These are phyloP conservation scores for Sthenelais limicola DNA, from an alignment of 2,888 invertebrate genomes.

Conservation along the genomic window DNA sequence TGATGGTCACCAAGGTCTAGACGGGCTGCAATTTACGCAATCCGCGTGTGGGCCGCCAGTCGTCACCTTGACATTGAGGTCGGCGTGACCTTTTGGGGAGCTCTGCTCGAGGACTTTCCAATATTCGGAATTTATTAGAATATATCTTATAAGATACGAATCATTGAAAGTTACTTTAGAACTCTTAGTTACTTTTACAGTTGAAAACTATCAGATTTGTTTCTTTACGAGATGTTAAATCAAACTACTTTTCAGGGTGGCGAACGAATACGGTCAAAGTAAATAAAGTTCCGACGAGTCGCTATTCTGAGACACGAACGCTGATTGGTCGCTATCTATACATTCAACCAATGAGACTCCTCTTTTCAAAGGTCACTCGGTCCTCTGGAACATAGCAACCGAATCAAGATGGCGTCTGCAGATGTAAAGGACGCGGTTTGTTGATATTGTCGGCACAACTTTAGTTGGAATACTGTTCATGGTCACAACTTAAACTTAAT, in stretches of 20 bases:
- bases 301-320: background rate
- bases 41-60: background rate
- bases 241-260: too few relatives aligned
- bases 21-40: slow-evolving; percentile 31
- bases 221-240: too few relatives aligned
- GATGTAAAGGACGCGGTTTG: slow-evolving; percentile 39
- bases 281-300: background rate
- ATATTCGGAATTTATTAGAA: too few relatives aligned
- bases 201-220: too few relatives aligned
- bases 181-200: too few relatives aligned
- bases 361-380: background rate
- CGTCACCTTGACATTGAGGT: slow-evolving; percentile 19
- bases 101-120: too few relatives aligned
- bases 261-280: slow-evolving; percentile 3
- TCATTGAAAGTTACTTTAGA: too few relatives aligned
- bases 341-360: slow-evolving; percentile 1
- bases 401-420: slow-evolving; percentile 58
- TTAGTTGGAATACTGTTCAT: too few relatives aligned
- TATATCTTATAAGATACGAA: too few relatives aligned
- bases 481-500: too few relatives aligned
- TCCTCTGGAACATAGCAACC: slow-evolving; percentile 54
- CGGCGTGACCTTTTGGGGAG: background rate
- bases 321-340: background rate
- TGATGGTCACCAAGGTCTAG: too few relatives aligned
- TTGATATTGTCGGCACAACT: too few relatives aligned